Percentiles rank a stretch among this genome's conserved stretches.
Evolutionary conservation across 2,113 vertebrate species (phyloP).

Genomic region (Rhinoderma darwinii): DNA sequence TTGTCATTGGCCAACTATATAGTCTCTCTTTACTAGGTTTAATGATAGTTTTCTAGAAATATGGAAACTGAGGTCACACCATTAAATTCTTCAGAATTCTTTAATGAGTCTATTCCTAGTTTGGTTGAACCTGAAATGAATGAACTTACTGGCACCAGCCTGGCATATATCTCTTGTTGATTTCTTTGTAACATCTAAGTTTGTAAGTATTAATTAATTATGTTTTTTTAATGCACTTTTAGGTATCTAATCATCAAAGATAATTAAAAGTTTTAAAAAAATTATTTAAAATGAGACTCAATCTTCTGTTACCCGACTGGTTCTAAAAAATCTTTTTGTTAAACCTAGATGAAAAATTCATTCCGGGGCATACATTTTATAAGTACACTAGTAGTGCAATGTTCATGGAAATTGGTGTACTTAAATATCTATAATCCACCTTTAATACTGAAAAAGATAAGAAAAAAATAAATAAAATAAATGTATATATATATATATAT

Average conservation of each 20-base stretch:
- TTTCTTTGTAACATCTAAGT: not conserved
- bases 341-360: no score
- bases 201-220: not conserved
- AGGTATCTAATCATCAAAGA: not conserved
- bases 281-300: not conserved
- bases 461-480: no score
- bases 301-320: not conserved
- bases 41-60: constrained; percentile 36
- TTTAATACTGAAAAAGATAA: no score
- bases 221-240: not conserved
- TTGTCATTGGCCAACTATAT: constrained; percentile 48
- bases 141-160: not conserved
- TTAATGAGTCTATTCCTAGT: not conserved
- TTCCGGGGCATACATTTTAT: no score
- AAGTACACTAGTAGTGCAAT: no score
- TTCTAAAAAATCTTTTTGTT: not conserved
- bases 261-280: not conserved
- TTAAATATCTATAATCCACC: no score
- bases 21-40: constrained; percentile 19
- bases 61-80: constrained; percentile 53
- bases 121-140: not conserved
- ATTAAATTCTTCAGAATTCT: constrained; percentile 44
- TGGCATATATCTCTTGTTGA: not conserved
- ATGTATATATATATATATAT: no score
- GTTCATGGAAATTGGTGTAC: no score